Base-by-base conservation (phyloP, 1,140 invertebrate genomes). In the Drosophila quadrilineata region DNA sequence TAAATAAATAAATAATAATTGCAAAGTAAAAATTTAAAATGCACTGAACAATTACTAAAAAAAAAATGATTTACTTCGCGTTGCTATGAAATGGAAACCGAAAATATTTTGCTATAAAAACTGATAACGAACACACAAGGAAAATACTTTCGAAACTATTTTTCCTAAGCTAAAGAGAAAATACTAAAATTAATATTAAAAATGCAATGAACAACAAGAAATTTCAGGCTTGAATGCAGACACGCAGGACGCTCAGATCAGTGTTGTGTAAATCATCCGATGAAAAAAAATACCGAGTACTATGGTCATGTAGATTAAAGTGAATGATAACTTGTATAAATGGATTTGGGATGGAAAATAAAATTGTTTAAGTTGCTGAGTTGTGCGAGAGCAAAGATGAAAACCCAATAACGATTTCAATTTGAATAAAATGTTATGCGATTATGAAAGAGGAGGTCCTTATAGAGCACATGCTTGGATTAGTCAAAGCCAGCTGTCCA, bases 301-400 rank as follows among this genome's bases (percentile, higher is more conserved):
- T 45, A 53, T 59, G 31, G 14, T 26, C 46, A 38, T 48, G 12
- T 49, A 35, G 50, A 31, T 10, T 53, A 50, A 40, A 48, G 19
- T 53, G 33, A 48, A 22, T 53, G 33, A 10, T 36, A 69, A 58
- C 38, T 50, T 75, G 57, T 75, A 65, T 54, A 68, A 65, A 70
- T 41, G 35, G 17, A 14, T 29, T 46, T 43, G 29, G 16, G 26
- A 14, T 35, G 48, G 26, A 48, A 28, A 40, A 24, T 22, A 19
- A 54, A 63, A 74, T 79, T 65, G 75, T 74, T 54, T 52, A 79
- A 79, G 72, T 79, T 74, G 75, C 67, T 74, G 75, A 73, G 75
- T 65, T 79, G 68, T 40, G 40, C 28, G 52, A 35, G 24, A 60
- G 19, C 46, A 66, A 40, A 21, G 24, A n/a, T n/a, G 14, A 64